Evolutionary conservation across 2,888 invertebrate species (phyloP), one percentile per base, ranked within the genome.

Genomic region (Meteorus cinctellus): DNA sequence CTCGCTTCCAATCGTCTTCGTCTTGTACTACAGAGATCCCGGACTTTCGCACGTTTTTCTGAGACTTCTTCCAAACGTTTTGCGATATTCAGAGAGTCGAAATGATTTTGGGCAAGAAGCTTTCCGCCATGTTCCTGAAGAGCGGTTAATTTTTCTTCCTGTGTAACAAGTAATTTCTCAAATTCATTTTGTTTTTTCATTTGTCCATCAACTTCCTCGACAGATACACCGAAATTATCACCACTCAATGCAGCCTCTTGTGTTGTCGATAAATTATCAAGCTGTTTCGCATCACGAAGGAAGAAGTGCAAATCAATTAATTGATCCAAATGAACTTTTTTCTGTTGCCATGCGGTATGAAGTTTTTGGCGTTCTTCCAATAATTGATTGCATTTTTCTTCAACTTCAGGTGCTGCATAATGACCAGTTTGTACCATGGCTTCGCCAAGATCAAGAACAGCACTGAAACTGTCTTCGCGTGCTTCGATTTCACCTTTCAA

Each of bases 171-270:
- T 0, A 98, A 91, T 85, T 97, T 97, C 88, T 97, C 97, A 88
- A 99, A 98, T 2, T 96, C 97, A 83, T 97, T 98, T 83, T 98
- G 98, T 86, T 97, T 97, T 90, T 97, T 97, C 34, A 96, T 93
- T 86, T 96, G 94, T 60, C 94, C 95, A 83, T 96, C 95, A 0
- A 98, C 97, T 87, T 97, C 96, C 85, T 98, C 97, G 0, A 96
- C 96, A 0, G 94, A 94, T 59, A 95, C 93, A 0, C 95, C 94
- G 77, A 94, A 94, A 82, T 95, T 95, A 0, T 93, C 92, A 74
- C 93, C 94, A 89, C 92, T 92, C 0, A 96, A 87, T 0, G 95
- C 93, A 0, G 95, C 95, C 86, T 98, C 97, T 90, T 98, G 98
- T 0, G 96, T 93, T 16, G 94, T 94, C 78, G 97, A 96, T 16